phyloP scores from a whole-genome alignment of 2,888 invertebrate genomes.

The Torymus aiolomorphi region DNA sequence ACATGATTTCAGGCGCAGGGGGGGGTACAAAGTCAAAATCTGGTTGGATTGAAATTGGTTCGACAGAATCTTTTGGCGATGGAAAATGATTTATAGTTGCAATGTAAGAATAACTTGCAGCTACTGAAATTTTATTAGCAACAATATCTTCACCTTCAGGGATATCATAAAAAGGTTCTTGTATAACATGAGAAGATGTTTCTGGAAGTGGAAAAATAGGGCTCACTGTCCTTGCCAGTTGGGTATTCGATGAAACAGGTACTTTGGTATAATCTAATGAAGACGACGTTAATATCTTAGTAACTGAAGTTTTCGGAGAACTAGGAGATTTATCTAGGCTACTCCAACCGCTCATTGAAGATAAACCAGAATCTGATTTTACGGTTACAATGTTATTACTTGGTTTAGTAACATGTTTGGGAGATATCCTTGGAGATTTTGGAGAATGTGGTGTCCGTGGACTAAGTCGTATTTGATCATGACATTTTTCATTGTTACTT shows the following conservation, averaged over 20 bases:
- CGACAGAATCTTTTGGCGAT: not conserved
- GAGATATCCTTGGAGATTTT: constrained; percentile 84
- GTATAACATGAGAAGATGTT: constrained; percentile 61
- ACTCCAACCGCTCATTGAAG: constrained; percentile 92
- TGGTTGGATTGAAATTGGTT: not conserved
- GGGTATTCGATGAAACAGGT: constrained; percentile 63
- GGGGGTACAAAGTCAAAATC: constrained; percentile 62
- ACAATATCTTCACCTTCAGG: constrained; percentile 71
- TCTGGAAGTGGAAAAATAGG: constrained; percentile 70
- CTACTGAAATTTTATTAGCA: constrained; percentile 75
- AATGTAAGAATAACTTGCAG: constrained; percentile 77
- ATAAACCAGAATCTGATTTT: constrained; percentile 91
- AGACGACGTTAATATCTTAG: constrained; percentile 71
- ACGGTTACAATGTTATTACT: constrained; percentile 83
- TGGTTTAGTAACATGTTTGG: constrained; percentile 81
- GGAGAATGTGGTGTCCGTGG: constrained; percentile 82
- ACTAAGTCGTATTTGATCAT: constrained; percentile 79
- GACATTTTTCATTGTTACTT: constrained; percentile 72
- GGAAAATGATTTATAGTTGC: constrained; percentile 76
- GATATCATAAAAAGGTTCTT: constrained; percentile 72
- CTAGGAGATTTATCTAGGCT: constrained; percentile 91
- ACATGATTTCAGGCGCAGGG: constrained; percentile 76
- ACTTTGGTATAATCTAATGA: constrained; percentile 69
- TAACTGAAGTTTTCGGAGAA: constrained; percentile 82
- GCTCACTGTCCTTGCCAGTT: constrained; percentile 65